These are phyloP conservation scores for Enteromius paludinosus DNA, from an alignment of 2,797 vertebrate genomes.

Conservation along the genomic window DNA sequence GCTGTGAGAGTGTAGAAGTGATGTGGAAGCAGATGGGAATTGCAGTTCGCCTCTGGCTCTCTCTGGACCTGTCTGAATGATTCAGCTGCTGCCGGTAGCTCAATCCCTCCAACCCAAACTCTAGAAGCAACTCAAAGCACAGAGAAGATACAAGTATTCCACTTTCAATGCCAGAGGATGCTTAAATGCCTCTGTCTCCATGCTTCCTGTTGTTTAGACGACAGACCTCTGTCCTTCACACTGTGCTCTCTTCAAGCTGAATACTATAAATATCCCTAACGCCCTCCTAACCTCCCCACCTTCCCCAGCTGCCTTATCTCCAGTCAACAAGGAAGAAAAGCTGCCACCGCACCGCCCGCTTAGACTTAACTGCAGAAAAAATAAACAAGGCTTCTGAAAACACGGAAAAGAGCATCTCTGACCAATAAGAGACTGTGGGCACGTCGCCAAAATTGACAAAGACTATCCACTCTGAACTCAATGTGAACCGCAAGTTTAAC, in stretches of 20 bases:
- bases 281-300: conserved; percentile 8
- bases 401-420: conserved; percentile 25
- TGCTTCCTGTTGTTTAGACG: conserved; percentile 60
- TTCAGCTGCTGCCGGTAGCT: conserved; percentile 7
- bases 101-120: not conserved
- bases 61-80: conserved; percentile 13
- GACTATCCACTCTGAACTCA: conserved; percentile 59
- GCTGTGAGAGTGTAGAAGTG: conserved; percentile 11
- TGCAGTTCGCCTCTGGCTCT: conserved; percentile 9
- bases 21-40: conserved; percentile 24
- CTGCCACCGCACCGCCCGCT: conserved; percentile 13
- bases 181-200: conserved; percentile 39
- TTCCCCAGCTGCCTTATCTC: conserved; percentile 23
- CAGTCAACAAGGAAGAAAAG: conserved; percentile 24
- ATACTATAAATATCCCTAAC: conserved; percentile 28
- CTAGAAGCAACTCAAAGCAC: not conserved
- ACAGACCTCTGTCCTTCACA: conserved; percentile 27
- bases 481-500: conserved; percentile 49
- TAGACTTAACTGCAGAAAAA: conserved; percentile 41
- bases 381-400: conserved; percentile 55
- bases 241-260: not conserved
- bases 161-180: conserved; percentile 51
- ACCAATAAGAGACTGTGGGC: conserved; percentile 17
- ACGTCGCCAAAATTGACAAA: conserved; percentile 57
- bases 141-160: conserved; percentile 3